Base-by-base conservation (phyloP, 2,888 invertebrate species). In the Drosophila demipolita region DNA sequence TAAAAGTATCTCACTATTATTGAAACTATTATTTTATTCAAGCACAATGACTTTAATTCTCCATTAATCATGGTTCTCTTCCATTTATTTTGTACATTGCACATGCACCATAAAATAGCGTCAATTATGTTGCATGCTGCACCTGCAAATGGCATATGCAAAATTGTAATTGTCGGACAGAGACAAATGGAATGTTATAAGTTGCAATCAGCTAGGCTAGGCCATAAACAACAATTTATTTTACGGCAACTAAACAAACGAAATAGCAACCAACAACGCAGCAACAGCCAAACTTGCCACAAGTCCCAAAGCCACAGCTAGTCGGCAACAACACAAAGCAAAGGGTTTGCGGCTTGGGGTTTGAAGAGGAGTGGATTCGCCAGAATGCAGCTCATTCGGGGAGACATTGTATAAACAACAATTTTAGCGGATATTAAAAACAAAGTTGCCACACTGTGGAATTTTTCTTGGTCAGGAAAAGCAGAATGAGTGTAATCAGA, bases 381-480 rank as follows among this genome's bases (percentile, higher is more conserved):
- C 81, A 75, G 86, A 70, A 80, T 83, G 72, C 73, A 66, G 57
- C 85, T 73, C 82, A 84, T 83, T 77, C 86, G 66, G 64, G 20
- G 66, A 74, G 79, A 87, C 87, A 87, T 89, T 79, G 84, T 89
- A 82, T 89, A 89, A 81, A 84, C 87, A 87, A 87, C 85, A 87
- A 87, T 85, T 87, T 89, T 71, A 89, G 87, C 87, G 87, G 87
- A 87, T 87, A 87, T 87, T 87, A 89, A 87, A 87, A 87, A 89
- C 89, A 87, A 87, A 83, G 87, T 86, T 86, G 87, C 82, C 69
- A 69, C 74, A 66, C 66, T 65, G 59, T 33, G 69, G 49, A 62
- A 69, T 77, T 75, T 59, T 72, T 61, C 73, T 69, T 73, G 66
- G 71, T 42, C 72, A 59, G 79, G 64, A 74, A 64, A 64, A 53